Conservation (phyloP, 30 jellyfish, hydroid and myxozoan species). For the Phacellophora camtschatica region DNA sequence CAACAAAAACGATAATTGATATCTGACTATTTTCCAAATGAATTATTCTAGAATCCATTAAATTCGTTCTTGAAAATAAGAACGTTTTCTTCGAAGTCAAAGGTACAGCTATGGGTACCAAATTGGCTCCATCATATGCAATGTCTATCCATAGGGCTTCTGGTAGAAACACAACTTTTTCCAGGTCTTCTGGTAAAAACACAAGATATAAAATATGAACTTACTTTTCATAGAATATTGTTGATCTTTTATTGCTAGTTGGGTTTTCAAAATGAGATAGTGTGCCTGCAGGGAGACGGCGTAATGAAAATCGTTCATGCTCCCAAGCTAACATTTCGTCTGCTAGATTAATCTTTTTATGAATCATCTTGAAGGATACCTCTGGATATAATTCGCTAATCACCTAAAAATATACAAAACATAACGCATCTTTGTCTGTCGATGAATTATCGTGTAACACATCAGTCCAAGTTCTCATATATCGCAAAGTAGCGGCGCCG, state of each 20-base stretch:
- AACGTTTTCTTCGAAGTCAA: too few relatives aligned
- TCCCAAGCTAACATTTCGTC: conserved; percentile 90
- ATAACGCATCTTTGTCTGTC: too few relatives aligned
- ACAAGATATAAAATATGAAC: not conserved
- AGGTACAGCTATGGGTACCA: too few relatives aligned
- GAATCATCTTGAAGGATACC: conserved; percentile 59
- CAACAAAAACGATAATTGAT: too few relatives aligned
- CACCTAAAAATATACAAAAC: too few relatives aligned
- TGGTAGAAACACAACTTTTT: not conserved
- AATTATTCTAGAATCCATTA: too few relatives aligned
- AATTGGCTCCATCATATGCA: too few relatives aligned
- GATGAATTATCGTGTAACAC: too few relatives aligned
- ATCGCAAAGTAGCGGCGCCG: too few relatives aligned
- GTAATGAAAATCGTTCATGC: conserved; percentile 84
- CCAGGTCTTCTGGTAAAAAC: not conserved
- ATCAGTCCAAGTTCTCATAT: too few relatives aligned
- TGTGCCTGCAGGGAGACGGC: conserved; percentile 91
- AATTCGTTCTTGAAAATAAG: too few relatives aligned
- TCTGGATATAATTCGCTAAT: conserved; percentile 51
- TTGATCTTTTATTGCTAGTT: conserved; percentile 1
- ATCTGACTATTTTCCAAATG: too few relatives aligned
- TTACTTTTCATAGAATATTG: conserved; percentile 69
- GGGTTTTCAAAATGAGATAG: conserved; percentile 66
- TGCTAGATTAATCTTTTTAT: conserved; percentile 82
- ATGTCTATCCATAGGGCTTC: not conserved